These are phyloP conservation scores for Scolopax bukidnonensis DNA, from an alignment of 2,797 vertebrate species.

Conservation along the genomic window DNA sequence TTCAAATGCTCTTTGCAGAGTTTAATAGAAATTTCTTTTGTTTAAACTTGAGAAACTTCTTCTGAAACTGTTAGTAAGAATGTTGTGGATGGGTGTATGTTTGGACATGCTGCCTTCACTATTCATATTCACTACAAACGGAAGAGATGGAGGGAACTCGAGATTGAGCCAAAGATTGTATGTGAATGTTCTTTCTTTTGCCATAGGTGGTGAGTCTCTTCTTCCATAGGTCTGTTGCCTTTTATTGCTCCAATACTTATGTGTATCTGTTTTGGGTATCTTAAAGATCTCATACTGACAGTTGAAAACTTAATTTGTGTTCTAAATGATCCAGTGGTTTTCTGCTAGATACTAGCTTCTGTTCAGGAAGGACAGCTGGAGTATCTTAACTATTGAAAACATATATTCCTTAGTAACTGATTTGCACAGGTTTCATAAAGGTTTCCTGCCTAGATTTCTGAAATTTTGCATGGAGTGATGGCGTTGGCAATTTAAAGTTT, in stretches of 20 bases:
- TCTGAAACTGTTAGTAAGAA: not conserved
- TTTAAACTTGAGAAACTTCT: not conserved
- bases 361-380: not conserved
- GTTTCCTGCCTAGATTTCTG: not conserved
- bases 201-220: not conserved
- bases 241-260: not conserved
- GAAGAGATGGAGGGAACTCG: not conserved
- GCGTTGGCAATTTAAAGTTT: accelerated
- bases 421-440: not conserved
- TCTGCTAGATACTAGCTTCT: not conserved
- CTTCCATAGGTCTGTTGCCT: not conserved
- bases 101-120: not conserved
- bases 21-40: not conserved
- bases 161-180: not conserved
- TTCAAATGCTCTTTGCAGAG: not conserved
- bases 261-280: not conserved
- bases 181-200: not conserved
- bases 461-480: accelerated
- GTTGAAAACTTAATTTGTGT: not conserved
- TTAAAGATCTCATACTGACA: not conserved
- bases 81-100: not conserved
- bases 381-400: not conserved
- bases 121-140: not conserved
- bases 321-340: not conserved
- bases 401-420: accelerated